Conservation (phyloP, 2,888 invertebrate genomes). For the Podotricha telesiphe region DNA sequence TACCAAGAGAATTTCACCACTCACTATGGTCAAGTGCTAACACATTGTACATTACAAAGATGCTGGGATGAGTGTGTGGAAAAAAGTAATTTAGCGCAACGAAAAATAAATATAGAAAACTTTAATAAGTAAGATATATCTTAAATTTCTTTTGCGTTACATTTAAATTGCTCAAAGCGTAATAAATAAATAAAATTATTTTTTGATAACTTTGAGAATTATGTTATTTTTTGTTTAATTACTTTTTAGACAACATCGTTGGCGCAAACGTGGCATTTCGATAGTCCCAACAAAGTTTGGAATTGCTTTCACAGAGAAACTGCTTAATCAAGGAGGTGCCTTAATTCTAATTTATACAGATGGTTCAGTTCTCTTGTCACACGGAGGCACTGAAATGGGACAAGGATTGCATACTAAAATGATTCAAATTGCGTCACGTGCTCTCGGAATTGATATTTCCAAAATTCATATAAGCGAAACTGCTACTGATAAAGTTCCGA, state of each 20-base stretch:
- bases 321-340: slow-evolving; percentile 94
- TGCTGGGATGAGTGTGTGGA: slow-evolving; percentile 92
- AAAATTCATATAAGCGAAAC: slow-evolving; percentile 93
- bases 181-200: too few relatives aligned
- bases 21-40: slow-evolving; percentile 89
- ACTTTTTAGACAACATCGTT: slow-evolving; percentile 87
- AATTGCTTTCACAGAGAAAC: slow-evolving; percentile 89
- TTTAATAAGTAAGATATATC: slow-evolving; percentile 87
- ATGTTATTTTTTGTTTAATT: slow-evolving; percentile 3
- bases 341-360: slow-evolving; percentile 93
- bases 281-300: slow-evolving; percentile 93
- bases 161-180: neutral
- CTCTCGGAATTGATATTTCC: slow-evolving; percentile 86
- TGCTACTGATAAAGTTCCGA: slow-evolving; percentile 95
- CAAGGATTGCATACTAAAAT: slow-evolving; percentile 98
- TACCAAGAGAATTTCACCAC: slow-evolving; percentile 91
- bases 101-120: slow-evolving; percentile 82
- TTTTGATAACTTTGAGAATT: neutral
- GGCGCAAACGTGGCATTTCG: slow-evolving; percentile 93
- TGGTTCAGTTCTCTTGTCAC: slow-evolving; percentile 94
- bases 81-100: slow-evolving; percentile 85
- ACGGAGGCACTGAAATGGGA: slow-evolving; percentile 98
- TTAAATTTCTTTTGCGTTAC: neutral
- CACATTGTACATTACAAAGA: slow-evolving; percentile 87
- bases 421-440: slow-evolving; percentile 93